Conservation (phyloP, 2,113 vertebrate genomes). For the Apeltes quadracus region DNA sequence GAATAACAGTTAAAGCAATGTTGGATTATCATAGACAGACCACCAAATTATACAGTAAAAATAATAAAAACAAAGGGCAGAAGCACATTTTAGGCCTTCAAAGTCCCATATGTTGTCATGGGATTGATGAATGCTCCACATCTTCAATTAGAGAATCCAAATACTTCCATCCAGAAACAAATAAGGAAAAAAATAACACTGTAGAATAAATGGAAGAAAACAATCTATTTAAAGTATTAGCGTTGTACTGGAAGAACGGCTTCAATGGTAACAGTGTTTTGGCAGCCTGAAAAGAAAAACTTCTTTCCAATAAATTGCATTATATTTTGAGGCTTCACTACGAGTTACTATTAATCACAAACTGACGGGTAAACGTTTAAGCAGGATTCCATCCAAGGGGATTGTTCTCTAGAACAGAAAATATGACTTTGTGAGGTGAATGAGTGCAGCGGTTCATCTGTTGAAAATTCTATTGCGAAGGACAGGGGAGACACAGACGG, state of each 20-base stretch:
- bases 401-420: constrained; percentile 9
- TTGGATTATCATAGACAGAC: neutral
- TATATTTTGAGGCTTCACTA: constrained; percentile 1
- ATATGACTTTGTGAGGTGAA: constrained; percentile 10
- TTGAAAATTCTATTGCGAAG: neutral
- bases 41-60: neutral
- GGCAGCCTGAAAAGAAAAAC: constrained; percentile 26
- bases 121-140: neutral
- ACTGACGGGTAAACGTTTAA: neutral
- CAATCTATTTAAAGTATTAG: neutral
- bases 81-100: neutral
- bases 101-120: neutral
- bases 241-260: neutral
- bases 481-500: neutral
- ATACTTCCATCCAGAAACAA: neutral
- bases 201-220: neutral
- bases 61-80: neutral
- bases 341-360: constrained; percentile 15
- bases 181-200: neutral
- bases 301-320: constrained; percentile 15
- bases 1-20: neutral
- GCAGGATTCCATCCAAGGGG: constrained; percentile 8
- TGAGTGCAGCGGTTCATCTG: neutral
- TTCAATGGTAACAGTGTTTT: neutral
- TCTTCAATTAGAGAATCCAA: neutral